Base-by-base conservation (phyloP, 1,140 invertebrate genomes). In the Pogonognathellus flavescens region DNA sequence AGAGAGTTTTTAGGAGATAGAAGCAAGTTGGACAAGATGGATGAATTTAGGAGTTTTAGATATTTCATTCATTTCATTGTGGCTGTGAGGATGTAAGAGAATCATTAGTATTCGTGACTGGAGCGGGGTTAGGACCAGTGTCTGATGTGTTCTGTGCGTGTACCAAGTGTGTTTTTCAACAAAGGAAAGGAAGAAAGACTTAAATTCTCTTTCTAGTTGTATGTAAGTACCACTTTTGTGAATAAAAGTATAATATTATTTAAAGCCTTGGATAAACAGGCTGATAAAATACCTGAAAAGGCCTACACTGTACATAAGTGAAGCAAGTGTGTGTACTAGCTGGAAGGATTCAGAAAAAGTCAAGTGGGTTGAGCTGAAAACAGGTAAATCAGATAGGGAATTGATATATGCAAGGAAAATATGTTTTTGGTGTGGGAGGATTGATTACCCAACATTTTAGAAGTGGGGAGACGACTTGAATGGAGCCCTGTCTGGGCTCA, bases 31-130 rank as follows among this genome's bases (percentile, higher is more conserved):
- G 31, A n/a, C 70, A 16, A 9, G n/a, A 16, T 76, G 41, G 31
- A 72, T 41, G 31, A 49, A 50, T 13, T 18, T 11, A 76, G n/a
- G n/a, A n/a, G 41, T n/a, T 7, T 20, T 14, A n/a, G 70, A 76
- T n/a, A 76, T 76, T 76, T 50, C 70, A 76, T 76, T 76, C 70
- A 76, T 76, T 14, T 76, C 70, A n/a, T n/a, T n/a, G n/a, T n/a
- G n/a, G n/a, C n/a, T n/a, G n/a, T n/a, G 16, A 25, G 41, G 41
- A 76, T 31, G 25, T 72, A 49, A 31, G 31, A 49, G 66, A 76
- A 76, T 16, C 16, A 55, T 16, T 14, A 16, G 49, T 76, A n/a
- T 76, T 76, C 14, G 70, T 76, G 70, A 76, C 16, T 5, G 41
- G 70, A 50, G 10, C 31, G n/a, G 70, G 70, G 16, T 18, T 50